phyloP scores from a whole-genome alignment of 2,888 invertebrate genomes.

The Scaptomyza caliginosa region DNA sequence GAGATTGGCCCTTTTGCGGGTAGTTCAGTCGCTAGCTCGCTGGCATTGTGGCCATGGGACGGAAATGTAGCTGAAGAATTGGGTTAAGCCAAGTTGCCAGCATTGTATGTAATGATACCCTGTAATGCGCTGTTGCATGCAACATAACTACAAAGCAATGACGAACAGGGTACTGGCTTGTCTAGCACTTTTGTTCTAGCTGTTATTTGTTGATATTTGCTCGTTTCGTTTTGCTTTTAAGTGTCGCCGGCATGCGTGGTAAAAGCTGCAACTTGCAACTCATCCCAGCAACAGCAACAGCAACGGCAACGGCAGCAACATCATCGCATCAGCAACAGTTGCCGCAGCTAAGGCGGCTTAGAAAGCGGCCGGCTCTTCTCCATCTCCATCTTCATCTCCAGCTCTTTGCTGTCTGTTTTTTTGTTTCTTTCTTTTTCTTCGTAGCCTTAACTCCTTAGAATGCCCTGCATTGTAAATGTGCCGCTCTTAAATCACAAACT shows the following conservation, averaged over 20 bases:
- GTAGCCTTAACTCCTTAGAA: slow-evolving; percentile 40
- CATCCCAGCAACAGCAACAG: slow-evolving; percentile 41
- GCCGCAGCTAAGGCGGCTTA: slow-evolving; percentile 52
- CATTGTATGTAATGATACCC: slow-evolving; percentile 40
- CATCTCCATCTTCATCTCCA: no score
- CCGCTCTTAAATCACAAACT: slow-evolving; percentile 31
- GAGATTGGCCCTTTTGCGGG: slow-evolving; percentile 48
- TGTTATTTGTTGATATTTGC: slow-evolving; percentile 51
- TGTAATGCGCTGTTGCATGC: slow-evolving; percentile 9
- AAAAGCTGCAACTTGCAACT: slow-evolving; percentile 62
- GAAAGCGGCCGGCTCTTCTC: slow-evolving; percentile 49
- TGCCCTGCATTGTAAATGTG: slow-evolving; percentile 22
- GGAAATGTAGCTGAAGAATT: slow-evolving; percentile 67
- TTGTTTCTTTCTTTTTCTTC: no score
- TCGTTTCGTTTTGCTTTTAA: slow-evolving; percentile 63
- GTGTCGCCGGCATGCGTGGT: slow-evolving; percentile 60
- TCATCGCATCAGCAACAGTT: slow-evolving; percentile 19
- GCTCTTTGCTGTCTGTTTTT: not conserved
- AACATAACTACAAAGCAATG: no score
- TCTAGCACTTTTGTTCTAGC: not conserved
- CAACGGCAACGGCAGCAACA: slow-evolving; percentile 22
- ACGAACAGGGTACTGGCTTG: slow-evolving; percentile 23
- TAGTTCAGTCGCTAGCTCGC: slow-evolving; percentile 22
- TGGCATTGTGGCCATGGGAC: slow-evolving; percentile 29
- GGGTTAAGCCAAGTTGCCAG: slow-evolving; percentile 57